These are phyloP conservation scores for Argentina silus DNA, from an alignment of 2,797 vertebrate species.

Conservation along the genomic window DNA sequence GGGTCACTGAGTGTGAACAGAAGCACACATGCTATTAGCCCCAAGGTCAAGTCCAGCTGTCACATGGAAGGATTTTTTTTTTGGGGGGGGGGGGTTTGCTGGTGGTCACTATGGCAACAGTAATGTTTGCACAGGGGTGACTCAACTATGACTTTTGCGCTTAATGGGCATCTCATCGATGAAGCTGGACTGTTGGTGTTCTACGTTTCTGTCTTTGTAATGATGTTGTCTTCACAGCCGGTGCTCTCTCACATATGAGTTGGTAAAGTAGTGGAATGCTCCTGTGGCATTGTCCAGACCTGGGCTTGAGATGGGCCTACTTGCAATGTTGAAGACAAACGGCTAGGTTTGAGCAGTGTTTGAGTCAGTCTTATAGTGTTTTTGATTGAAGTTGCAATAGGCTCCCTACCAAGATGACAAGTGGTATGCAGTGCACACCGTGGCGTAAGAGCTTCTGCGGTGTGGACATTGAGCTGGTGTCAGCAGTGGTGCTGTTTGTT, in stretches of 20 bases:
- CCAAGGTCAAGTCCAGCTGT: conserved; percentile 36
- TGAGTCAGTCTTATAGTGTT: neutral
- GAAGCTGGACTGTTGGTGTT: too few species aligned
- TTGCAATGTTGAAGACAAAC: conserved; percentile 15
- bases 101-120: conserved; percentile 41
- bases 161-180: too few species aligned
- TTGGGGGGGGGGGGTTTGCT: conserved; percentile 25
- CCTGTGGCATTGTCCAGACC: neutral
- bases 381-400: neutral
- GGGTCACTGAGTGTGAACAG: conserved; percentile 1
- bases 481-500: neutral
- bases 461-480: neutral
- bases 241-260: neutral
- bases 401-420: neutral
- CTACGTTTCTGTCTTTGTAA: too few species aligned
- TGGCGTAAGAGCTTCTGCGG: neutral
- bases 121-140: conserved; percentile 36
- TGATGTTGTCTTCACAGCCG: too few species aligned
- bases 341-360: neutral
- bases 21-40: neutral
- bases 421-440: neutral
- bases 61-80: conserved; percentile 19
- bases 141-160: conserved; percentile 41
- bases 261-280: neutral
- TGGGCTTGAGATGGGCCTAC: conserved; percentile 49